These are phyloP conservation scores for Bugulina stolonifera DNA, from an alignment of 2,888 invertebrate species.

Conservation along the genomic window DNA sequence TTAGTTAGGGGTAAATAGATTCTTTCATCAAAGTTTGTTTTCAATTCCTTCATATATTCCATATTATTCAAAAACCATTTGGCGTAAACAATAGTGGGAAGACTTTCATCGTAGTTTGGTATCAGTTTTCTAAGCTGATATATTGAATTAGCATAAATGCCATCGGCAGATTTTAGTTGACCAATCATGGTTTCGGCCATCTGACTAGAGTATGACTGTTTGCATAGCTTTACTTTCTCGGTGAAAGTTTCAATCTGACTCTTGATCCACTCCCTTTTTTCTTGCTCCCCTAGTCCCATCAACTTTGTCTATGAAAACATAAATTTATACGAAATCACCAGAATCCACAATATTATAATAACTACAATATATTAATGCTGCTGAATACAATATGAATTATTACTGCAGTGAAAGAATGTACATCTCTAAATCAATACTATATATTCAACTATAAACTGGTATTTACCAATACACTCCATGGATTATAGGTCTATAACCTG, in stretches of 20 bases:
- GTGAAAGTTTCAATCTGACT: slow-evolving; percentile 37
- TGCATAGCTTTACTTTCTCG: slow-evolving; percentile 37
- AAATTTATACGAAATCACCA: too few species aligned
- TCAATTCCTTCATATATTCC: slow-evolving; percentile 36
- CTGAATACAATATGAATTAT: background rate
- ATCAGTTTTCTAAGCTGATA: background rate
- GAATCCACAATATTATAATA: too few species aligned
- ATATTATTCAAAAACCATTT: slow-evolving; percentile 41
- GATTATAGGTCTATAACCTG: too few species aligned
- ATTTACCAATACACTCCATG: too few species aligned
- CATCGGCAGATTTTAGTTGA: background rate
- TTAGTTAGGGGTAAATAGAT: slow-evolving; percentile 36
- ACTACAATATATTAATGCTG: background rate
- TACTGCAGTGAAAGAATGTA: too few species aligned
- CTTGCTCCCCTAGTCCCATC: background rate
- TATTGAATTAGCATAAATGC: background rate
- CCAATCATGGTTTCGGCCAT: background rate
- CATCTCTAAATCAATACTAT: too few species aligned
- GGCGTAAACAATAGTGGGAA: background rate
- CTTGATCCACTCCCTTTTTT: background rate
- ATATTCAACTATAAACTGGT: too few species aligned
- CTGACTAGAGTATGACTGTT: slow-evolving; percentile 29
- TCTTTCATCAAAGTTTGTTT: slow-evolving; percentile 36
- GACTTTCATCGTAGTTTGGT: background rate
- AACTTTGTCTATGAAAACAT: background rate